Percentiles rank a stretch among this genome's conserved stretches.
phyloP scores from a whole-genome alignment of 2,888 invertebrate species.

The Phaedon cochleariae region DNA sequence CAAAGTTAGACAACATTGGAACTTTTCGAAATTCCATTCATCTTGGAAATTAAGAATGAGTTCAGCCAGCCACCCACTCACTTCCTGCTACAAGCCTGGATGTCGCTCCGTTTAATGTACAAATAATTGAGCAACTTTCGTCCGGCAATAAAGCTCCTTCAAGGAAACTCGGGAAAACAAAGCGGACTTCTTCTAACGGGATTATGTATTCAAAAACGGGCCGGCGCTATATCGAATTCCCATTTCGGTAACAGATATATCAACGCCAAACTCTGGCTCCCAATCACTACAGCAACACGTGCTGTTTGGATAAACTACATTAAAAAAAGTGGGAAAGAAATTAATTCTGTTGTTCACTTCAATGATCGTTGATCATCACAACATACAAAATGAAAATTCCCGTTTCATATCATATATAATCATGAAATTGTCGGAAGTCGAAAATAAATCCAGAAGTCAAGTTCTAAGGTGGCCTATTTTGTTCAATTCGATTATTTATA shows the following conservation, averaged over 20 bases:
- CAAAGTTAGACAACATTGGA: background rate
- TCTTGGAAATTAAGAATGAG: background rate
- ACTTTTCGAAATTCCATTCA: background rate
- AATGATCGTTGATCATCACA: too few species aligned
- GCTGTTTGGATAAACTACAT: constrained; percentile 19
- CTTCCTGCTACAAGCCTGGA: constrained; percentile 11
- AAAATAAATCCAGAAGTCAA: too few species aligned
- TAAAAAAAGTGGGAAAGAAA: background rate
- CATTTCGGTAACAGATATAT: constrained; percentile 31
- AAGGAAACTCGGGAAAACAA: background rate
- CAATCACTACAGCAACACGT: constrained; percentile 31
- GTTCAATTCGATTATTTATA: too few species aligned
- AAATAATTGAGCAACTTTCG: constrained; percentile 15
- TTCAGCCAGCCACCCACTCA: constrained; percentile 7
- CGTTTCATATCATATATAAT: too few species aligned
- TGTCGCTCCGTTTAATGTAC: constrained; percentile 15
- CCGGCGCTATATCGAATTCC: constrained; percentile 24
- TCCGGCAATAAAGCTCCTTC: constrained; percentile 3
- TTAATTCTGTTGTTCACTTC: too few species aligned
- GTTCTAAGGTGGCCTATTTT: too few species aligned
- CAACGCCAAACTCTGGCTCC: constrained; percentile 24
- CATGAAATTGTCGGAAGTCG: too few species aligned
- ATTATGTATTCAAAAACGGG: constrained; percentile 21
- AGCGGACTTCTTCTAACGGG: constrained; percentile 9
- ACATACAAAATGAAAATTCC: too few species aligned